Evolutionary conservation across 2,888 invertebrate species (phyloP).

Genomic region (Drosophila macrothrix): DNA sequence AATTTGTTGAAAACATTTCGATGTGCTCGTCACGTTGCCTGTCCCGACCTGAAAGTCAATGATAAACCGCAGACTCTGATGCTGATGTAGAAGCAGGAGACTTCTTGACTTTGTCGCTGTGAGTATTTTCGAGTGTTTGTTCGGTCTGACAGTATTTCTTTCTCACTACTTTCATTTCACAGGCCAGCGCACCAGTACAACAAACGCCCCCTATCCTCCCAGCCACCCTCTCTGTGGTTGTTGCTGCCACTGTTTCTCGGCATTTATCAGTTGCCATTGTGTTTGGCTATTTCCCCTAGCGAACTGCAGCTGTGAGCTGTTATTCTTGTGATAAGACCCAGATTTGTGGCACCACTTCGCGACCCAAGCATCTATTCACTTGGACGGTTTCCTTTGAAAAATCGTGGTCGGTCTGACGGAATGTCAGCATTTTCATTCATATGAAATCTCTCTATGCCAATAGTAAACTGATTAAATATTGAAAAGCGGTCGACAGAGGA

Average conservation of each 20-base stretch:
- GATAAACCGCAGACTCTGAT: conserved; percentile 46
- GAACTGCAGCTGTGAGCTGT: conserved; percentile 29
- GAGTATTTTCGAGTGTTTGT: conserved; percentile 19
- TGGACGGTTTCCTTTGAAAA: conserved; percentile 24
- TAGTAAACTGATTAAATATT: neutral
- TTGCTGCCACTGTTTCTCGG: conserved; percentile 22
- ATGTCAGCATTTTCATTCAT: conserved; percentile 13
- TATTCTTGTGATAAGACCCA: conserved; percentile 50
- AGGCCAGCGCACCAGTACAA: conserved; percentile 54
- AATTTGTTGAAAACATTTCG: conserved; percentile 58
- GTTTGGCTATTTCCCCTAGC: conserved; percentile 40
- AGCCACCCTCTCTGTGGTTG: neutral
- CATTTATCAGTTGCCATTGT: conserved; percentile 69
- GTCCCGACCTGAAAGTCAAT: conserved; percentile 33
- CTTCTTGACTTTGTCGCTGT: conserved; percentile 44
- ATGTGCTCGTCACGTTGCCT: conserved; percentile 37
- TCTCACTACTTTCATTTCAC: conserved; percentile 66
- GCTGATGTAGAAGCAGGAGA: neutral
- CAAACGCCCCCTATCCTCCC: neutral
- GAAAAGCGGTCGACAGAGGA: neutral
- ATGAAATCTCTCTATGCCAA: neutral
- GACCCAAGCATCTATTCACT: conserved; percentile 10
- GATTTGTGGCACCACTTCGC: conserved; percentile 41
- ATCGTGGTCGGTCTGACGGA: conserved; percentile 21
- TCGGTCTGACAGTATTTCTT: conserved; percentile 11